Percentiles rank a stretch among this genome's conserved stretches.
phyloP scores from a whole-genome alignment of 2,888 invertebrate genomes.

The Trissonchulus latispiculum region DNA sequence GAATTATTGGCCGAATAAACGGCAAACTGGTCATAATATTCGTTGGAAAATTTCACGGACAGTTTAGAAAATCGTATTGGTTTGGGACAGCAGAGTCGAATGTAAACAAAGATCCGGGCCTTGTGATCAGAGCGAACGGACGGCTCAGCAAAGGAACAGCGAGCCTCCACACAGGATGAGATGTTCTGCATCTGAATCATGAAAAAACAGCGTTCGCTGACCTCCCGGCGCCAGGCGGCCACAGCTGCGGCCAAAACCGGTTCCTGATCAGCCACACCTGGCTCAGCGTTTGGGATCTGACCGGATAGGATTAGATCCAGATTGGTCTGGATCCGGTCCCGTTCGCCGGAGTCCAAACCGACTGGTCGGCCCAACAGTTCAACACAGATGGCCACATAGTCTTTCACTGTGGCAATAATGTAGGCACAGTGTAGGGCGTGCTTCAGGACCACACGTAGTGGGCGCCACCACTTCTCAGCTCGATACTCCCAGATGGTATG shows the following conservation, averaged over 20 bases:
- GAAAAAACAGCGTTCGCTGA: constrained; percentile 22
- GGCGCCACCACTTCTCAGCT: constrained; percentile 20
- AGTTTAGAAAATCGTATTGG: constrained; percentile 18
- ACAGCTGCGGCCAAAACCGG: background rate
- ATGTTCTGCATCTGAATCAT: constrained; percentile 24
- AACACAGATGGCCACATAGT: constrained; percentile 20
- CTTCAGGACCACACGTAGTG: background rate
- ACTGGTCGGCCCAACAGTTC: constrained; percentile 17
- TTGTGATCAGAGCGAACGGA: constrained; percentile 8
- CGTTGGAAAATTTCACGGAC: constrained; percentile 12
- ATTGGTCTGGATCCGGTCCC: constrained; percentile 16
- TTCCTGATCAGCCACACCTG: background rate
- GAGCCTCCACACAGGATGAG: constrained; percentile 14
- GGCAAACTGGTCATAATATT: constrained; percentile 11
- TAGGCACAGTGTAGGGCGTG: constrained; percentile 21
- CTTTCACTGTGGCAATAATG: constrained; percentile 20
- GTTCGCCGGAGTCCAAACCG: background rate
- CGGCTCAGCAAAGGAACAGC: background rate
- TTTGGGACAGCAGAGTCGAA: background rate
- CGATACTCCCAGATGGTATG: constrained; percentile 24
- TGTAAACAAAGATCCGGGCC: constrained; percentile 5
- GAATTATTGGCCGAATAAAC: background rate
- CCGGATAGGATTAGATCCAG: constrained; percentile 16
- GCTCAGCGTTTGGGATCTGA: constrained; percentile 15
- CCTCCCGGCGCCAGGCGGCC: constrained; percentile 5